Evolutionary conservation across 2,113 vertebrate genomes (phyloP), one percentile per base, ranked within the genome.

Genomic region (Rousettus leschenaultii): DNA sequence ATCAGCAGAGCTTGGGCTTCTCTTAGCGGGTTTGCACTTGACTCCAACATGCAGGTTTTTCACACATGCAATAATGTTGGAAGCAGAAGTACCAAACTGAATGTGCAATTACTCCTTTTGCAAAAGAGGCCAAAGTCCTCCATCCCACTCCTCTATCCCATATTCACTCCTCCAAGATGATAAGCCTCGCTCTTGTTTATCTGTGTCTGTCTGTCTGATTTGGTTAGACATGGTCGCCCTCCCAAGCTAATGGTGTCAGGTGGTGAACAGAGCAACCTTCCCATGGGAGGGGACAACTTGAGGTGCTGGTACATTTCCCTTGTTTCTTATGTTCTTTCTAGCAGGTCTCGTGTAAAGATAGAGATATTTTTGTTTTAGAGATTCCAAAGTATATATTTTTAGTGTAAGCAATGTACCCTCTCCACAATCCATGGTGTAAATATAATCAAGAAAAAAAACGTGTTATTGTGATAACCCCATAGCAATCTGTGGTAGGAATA

Each of bases 301-400:
- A 95, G 96, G 97, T 97, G 98, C 97, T 97, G 98, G 97, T 96
- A 91, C 92, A 95, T 93, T 91, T 87, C 91, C 89, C 82, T 95
- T 66, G 38, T 95, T 97, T 97, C 95, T 95, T 97, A 78, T 92
- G 79, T 97, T 96, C 89, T 97, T 98, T 98, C 83, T 93, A 96
- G 97, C 96, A 75, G 90, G 91, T 96, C 84, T 97, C 94, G 85
- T 96, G 95, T 97, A 97, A 96, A 97, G 63, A 95, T 97, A 96
- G 96, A 97, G 91, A 95, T 97, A 96, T 97, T 98, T 98, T 98
- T 97, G 93, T 98, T 98, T 97, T 97, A 96, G 95, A 98, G 92
- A 97, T 97, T 96, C 83, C 91, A 97, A 91, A 97, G 68, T 96
- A 94, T 97, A 97, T 98, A 98, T 97, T 98, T 98, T 96, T 97